Evolutionary conservation across 23 tunicate genomes (phyloP).

Genomic region (Halocynthia roretzi): DNA sequence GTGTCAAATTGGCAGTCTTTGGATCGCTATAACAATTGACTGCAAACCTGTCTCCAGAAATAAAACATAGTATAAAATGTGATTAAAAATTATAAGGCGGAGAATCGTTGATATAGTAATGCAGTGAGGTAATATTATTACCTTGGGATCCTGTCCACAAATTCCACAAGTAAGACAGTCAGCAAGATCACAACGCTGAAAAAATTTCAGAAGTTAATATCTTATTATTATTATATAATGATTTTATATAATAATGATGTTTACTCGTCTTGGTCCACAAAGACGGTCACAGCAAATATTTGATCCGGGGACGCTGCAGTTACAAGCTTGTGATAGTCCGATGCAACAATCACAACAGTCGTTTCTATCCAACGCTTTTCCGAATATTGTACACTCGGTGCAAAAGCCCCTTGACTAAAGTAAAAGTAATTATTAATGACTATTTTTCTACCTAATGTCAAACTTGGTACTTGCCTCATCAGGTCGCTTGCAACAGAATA

Average conservation of each 20-base stretch:
- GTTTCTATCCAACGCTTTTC: conserved; percentile 38
- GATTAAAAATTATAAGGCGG: not conserved
- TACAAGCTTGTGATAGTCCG: conserved; percentile 55
- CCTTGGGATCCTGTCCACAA: not conserved
- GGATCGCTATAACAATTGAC: too few species aligned
- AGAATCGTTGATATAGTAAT: conserved; percentile 5
- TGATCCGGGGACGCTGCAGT: conserved; percentile 60
- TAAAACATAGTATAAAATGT: not conserved
- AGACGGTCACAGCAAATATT: conserved; percentile 64
- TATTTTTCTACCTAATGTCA: not conserved
- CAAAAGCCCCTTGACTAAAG: conserved; percentile 34
- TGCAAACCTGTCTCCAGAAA: not conserved
- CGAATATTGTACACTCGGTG: conserved; percentile 47
- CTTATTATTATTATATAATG: not conserved
- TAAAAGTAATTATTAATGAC: not conserved
- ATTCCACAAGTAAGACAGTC: conserved; percentile 38
- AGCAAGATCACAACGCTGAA: conserved; percentile 40
- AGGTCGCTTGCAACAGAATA: too few species aligned
- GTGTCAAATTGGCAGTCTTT: too few species aligned
- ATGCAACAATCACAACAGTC: conserved; percentile 50
- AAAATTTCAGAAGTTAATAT: not conserved
- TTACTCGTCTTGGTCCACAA: conserved; percentile 74
- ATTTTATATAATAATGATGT: not conserved
- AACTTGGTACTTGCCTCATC: not conserved
- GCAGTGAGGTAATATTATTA: not conserved